Conservation (phyloP, 2,113 vertebrate species). For the Motacilla tschutschensis region DNA sequence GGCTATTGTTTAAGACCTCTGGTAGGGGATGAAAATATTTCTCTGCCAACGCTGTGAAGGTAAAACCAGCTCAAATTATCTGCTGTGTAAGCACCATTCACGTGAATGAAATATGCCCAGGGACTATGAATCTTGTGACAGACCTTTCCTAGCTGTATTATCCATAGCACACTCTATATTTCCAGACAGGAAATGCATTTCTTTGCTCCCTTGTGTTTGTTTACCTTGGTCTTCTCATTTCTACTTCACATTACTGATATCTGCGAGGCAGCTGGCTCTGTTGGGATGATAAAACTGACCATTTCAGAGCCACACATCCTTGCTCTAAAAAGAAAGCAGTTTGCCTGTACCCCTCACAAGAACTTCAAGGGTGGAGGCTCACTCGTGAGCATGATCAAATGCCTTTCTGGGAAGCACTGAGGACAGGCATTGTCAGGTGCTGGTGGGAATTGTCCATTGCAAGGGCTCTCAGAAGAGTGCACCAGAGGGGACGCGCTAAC, state of each 20-base stretch:
- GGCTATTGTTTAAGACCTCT: background rate
- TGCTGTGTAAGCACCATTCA: constrained; percentile 40
- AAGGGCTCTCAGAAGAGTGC: background rate
- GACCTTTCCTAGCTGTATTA: background rate
- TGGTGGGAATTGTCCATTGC: background rate
- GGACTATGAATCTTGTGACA: constrained; percentile 7
- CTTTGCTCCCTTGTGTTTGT: constrained; percentile 17
- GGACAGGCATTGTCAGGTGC: background rate
- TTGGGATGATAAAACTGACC: background rate
- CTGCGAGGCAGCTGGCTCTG: background rate
- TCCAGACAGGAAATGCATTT: constrained; percentile 11
- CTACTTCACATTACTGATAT: background rate
- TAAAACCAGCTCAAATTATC: constrained; percentile 25
- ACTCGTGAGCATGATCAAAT: background rate
- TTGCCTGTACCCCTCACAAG: background rate
- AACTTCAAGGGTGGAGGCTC: background rate
- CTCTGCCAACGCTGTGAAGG: background rate
- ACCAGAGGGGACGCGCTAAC: background rate
- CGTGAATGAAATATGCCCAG: constrained; percentile 8
- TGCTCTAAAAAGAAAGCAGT: background rate
- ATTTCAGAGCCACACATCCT: background rate
- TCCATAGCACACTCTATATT: background rate
- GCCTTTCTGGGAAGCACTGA: background rate
- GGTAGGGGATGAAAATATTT: constrained; percentile 16
- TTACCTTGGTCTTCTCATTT: constrained; percentile 21